Conservation (phyloP, 2,113 vertebrate species). For the Albula glossodonta region DNA sequence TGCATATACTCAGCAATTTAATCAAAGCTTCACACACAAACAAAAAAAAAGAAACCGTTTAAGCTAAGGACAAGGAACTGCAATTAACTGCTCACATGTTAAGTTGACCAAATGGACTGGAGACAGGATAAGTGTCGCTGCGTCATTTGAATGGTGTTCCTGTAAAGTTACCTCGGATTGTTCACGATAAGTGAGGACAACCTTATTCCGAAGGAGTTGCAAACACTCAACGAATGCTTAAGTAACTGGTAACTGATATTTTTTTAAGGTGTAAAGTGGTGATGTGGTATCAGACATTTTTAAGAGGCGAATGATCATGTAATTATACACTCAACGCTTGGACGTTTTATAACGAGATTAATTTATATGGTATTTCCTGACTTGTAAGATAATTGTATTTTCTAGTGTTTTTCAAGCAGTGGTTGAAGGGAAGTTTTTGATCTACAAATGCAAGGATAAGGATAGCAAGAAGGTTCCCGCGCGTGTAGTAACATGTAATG, state of each 20-base stretch:
- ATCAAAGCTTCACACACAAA: slow-evolving; percentile 15
- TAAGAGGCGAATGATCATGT: slow-evolving; percentile 13
- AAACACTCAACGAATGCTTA: background rate
- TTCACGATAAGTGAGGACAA: background rate
- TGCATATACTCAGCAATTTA: slow-evolving; percentile 47
- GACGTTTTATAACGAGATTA: too few species aligned
- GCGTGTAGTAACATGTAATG: too few species aligned
- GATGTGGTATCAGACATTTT: background rate
- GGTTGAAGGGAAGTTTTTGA: too few species aligned
- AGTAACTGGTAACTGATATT: slow-evolving; percentile 11
- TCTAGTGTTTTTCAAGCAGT: background rate
- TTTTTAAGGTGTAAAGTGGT: background rate
- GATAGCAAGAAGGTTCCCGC: too few species aligned
- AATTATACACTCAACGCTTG: background rate
- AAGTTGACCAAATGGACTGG: background rate
- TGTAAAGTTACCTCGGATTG: slow-evolving; percentile 20
- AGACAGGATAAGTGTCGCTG: background rate
- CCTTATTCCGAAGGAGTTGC: slow-evolving; percentile 1
- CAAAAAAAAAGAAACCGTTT: background rate
- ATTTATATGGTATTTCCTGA: background rate
- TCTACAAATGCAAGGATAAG: too few species aligned
- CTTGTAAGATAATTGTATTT: background rate
- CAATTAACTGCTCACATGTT: background rate
- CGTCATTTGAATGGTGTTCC: background rate
- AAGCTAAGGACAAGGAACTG: background rate